Percentiles rank a stretch among this genome's conserved stretches.
These are phyloP conservation scores for Struthidea cinerea DNA, from an alignment of 2,113 vertebrate genomes.

Conservation along the genomic window DNA sequence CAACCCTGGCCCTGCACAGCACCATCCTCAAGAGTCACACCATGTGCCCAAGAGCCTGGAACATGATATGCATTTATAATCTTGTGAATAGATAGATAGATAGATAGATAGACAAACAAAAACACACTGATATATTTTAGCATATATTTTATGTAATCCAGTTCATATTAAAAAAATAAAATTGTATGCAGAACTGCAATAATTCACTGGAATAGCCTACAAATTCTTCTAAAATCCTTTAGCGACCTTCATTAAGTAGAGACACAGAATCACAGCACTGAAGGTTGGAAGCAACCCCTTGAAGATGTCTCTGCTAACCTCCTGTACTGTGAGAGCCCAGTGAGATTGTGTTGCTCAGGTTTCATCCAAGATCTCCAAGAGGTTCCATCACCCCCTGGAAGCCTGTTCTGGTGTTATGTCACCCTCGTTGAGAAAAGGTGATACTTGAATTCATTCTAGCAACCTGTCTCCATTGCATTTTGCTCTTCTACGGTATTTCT, in stretches of 20 bases:
- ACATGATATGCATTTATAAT: neutral
- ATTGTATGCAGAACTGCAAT: neutral
- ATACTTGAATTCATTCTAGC: neutral
- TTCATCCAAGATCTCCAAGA: neutral
- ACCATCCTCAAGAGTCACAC: neutral
- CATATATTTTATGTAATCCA: neutral
- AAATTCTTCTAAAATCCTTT: neutral
- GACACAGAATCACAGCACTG: neutral
- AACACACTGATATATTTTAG: neutral
- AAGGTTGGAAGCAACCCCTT: neutral
- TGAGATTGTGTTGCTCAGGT: neutral
- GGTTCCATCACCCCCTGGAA: neutral
- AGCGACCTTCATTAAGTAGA: neutral
- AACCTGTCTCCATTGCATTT: neutral
- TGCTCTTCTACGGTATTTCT: neutral
- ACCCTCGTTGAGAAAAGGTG: rapidly evolving
- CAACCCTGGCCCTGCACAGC: neutral
- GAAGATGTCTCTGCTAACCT: neutral
- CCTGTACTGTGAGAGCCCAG: neutral
- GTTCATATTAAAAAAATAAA: neutral
- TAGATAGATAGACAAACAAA: neutral
- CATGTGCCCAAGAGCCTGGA: neutral
- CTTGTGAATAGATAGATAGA: neutral
- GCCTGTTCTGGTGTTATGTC: neutral
- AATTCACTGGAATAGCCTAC: neutral